Base-by-base conservation (phyloP, 2,888 invertebrate species). In the Ochropleura plecta region DNA sequence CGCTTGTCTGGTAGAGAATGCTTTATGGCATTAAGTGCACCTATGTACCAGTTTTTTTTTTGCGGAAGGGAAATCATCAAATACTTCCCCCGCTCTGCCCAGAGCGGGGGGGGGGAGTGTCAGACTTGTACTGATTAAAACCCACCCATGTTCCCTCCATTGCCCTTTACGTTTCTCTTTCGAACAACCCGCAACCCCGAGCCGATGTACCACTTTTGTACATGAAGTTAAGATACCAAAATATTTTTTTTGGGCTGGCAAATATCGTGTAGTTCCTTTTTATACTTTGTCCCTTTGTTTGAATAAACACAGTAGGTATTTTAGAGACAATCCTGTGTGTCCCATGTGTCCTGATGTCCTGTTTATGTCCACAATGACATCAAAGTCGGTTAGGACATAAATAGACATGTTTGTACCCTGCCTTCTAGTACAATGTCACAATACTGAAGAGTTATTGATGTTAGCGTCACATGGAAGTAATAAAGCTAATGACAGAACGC, bases 401-500 rank as follows among this genome's bases (percentile, higher is more conserved):
- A 75, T 75, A 76, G 76, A 46, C 20, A 46, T 76, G 51, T 68
- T 59, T 59, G 12, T 18, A 51, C 30, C 18, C 59, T 76, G 18
- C 20, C 14, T 66, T 51, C 40, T 44, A 18, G 9, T 53, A 66
- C 53, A 62, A 40, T 59, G 59, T 53, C 44, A 78, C 57, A n/a
- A 59, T 66, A 73, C 40, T n/a, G 48, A 6, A 4, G 5, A 53
- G 48, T 44, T 62, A 49, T 30, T 73, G 55, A 49, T 51, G 73
- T 20, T n/a, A 57, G n/a, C 53, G 63, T 62, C 81, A 70, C 53
- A 70, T 62, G 40, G 51, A 42, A 67, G 20, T 60, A 53, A 69
- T 82, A 63, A 66, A 81, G 63, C 63, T 70, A 59, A 71, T 42
- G 16, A 59, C 46, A 59, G 46, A 18, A 62, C 57, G 64, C 51